Evolutionary conservation across 2,113 vertebrate genomes (phyloP).

Genomic region (Elaphurus davidianus): DNA sequence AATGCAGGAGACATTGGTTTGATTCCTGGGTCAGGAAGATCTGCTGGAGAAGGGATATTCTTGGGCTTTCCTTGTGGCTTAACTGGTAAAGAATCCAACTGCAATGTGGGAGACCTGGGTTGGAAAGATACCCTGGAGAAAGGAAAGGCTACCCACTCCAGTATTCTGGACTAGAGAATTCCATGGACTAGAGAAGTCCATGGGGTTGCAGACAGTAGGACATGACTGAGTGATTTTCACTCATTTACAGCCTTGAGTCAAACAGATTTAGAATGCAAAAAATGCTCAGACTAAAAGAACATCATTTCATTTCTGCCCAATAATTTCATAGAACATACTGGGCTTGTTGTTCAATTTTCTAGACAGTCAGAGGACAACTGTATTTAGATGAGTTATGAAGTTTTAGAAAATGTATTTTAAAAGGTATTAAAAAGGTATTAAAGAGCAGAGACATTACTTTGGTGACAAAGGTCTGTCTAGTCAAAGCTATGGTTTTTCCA

Average conservation of each 20-base stretch:
- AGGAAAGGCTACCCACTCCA: background rate
- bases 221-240: background rate
- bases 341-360: constrained; percentile 17
- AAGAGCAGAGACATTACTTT: background rate
- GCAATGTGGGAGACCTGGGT: background rate
- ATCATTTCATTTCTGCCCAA: constrained; percentile 5
- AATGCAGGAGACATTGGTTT: background rate
- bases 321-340: background rate
- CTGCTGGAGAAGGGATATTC: background rate
- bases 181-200: background rate
- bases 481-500: too few relatives aligned
- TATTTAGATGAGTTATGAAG: background rate
- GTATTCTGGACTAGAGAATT: background rate
- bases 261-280: background rate
- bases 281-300: background rate
- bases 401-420: background rate
- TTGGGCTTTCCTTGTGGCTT: background rate
- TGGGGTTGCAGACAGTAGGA: background rate
- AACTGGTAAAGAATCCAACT: background rate
- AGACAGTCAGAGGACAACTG: background rate
- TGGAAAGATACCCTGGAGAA: background rate
- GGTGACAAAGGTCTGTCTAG: background rate
- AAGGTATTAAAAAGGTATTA: background rate
- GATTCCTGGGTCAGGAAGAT: background rate
- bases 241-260: background rate